Percentiles rank a stretch among this genome's conserved stretches.
phyloP scores from a whole-genome alignment of 2,113 vertebrate species.

The Gulo gulo region DNA sequence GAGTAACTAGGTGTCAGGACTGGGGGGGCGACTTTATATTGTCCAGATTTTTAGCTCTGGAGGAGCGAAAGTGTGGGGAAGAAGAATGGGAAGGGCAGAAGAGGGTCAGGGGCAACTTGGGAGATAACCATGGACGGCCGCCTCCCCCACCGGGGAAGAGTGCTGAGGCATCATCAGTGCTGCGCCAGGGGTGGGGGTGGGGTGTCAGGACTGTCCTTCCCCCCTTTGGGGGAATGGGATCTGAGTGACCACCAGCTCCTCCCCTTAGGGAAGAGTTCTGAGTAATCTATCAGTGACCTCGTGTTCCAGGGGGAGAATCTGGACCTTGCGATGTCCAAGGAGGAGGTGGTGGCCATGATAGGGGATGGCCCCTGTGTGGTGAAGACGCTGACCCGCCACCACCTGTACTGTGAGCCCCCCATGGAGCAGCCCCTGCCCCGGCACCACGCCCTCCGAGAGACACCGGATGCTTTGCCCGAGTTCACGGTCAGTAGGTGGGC shows the following conservation, averaged over 20 bases:
- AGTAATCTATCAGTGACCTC: background rate
- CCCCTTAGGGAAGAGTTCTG: background rate
- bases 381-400: constrained; percentile 94
- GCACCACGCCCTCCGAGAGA: constrained; percentile 86
- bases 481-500: constrained; percentile 89
- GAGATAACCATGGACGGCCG: background rate
- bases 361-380: constrained; percentile 93
- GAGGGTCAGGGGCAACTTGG: background rate
- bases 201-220: background rate
- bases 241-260: background rate
- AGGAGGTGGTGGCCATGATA: constrained; percentile 96
- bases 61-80: background rate
- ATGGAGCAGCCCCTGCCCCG: constrained; percentile 89
- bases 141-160: rapidly evolving
- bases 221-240: background rate
- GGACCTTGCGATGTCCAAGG: constrained; percentile 95
- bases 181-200: background rate
- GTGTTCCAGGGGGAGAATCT: constrained; percentile 93
- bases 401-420: constrained; percentile 97
- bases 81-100: background rate
- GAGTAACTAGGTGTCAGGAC: background rate
- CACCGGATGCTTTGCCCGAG: constrained; percentile 89
- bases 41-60: background rate
- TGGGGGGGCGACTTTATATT: too few species aligned
- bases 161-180: background rate